These are phyloP conservation scores for Turdus rufiventris DNA, from an alignment of 2,113 vertebrate genomes.

Conservation along the genomic window DNA sequence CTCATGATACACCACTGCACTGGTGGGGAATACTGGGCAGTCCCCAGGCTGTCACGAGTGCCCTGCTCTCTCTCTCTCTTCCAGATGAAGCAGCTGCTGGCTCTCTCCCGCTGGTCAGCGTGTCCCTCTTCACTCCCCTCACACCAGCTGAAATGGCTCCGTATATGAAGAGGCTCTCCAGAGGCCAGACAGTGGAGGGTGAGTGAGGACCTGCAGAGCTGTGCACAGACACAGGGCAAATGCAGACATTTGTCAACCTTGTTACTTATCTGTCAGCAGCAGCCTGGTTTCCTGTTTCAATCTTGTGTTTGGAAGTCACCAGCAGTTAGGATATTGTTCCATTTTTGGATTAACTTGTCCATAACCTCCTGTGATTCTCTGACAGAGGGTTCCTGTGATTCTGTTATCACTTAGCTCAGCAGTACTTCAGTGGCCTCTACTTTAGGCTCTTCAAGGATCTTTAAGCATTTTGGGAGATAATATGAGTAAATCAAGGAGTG, in stretches of 20 bases:
- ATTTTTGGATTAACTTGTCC: not conserved
- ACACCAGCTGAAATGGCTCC: conserved; percentile 86
- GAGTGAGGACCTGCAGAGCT: conserved; percentile 40
- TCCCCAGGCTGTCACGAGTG: not conserved
- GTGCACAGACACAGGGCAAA: not conserved
- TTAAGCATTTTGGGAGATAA: not conserved
- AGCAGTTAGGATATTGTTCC: not conserved
- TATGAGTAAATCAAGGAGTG: not conserved
- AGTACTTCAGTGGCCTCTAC: not conserved
- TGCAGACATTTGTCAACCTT: not conserved
- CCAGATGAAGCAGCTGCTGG: conserved; percentile 82
- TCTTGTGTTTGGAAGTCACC: not conserved
- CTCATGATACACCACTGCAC: not conserved
- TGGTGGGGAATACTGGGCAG: not conserved
- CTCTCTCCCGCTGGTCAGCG: conserved; percentile 88
- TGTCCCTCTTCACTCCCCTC: conserved; percentile 85
- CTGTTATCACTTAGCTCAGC: not conserved
- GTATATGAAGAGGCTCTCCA: conserved; percentile 89
- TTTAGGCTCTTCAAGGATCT: not conserved
- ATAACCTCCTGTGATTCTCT: not conserved
- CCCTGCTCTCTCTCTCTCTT: not conserved
- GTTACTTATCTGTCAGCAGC: not conserved
- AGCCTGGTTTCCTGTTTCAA: not conserved
- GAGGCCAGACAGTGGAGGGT: conserved; percentile 92
- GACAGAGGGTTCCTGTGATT: not conserved